Evolutionary conservation across 2,888 invertebrate species (phyloP).

Genomic region (Conistra vaccinii): DNA sequence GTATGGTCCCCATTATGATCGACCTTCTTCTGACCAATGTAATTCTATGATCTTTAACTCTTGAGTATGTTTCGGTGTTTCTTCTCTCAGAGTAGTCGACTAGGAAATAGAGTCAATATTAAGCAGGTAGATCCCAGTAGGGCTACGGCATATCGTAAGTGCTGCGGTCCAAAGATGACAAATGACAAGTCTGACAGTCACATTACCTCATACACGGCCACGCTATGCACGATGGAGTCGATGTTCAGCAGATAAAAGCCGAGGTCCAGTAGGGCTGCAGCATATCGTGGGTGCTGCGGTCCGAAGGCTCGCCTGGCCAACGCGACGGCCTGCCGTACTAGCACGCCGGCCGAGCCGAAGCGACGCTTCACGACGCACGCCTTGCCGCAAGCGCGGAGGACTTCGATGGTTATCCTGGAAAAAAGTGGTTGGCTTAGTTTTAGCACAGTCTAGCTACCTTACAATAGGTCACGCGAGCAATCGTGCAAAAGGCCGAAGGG

Average conservation of each 20-base stretch:
- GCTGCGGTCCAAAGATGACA: no score
- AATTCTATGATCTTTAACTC: not conserved
- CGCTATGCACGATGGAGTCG: constrained; percentile 96
- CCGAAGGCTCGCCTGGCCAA: constrained; percentile 92
- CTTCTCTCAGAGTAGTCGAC: not conserved
- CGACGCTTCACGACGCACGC: constrained; percentile 97
- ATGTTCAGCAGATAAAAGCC: constrained; percentile 97
- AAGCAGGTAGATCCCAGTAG: no score
- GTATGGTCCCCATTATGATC: not conserved
- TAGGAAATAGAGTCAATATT: no score
- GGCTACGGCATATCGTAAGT: no score
- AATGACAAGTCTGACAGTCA: not conserved
- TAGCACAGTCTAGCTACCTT: not conserved
- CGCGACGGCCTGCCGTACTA: constrained; percentile 95
- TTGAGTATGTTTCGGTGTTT: not conserved
- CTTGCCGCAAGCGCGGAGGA: constrained; percentile 96
- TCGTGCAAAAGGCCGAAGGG: no score
- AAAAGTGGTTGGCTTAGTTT: not conserved
- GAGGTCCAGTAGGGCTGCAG: constrained; percentile 96
- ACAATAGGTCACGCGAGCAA: no score
- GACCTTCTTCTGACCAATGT: not conserved
- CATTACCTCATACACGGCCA: constrained; percentile 93
- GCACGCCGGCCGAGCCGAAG: constrained; percentile 95
- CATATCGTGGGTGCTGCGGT: constrained; percentile 94
- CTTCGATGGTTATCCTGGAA: constrained; percentile 93